phyloP scores from a whole-genome alignment of 2,888 invertebrate genomes.

The Ophion ventricosus region DNA sequence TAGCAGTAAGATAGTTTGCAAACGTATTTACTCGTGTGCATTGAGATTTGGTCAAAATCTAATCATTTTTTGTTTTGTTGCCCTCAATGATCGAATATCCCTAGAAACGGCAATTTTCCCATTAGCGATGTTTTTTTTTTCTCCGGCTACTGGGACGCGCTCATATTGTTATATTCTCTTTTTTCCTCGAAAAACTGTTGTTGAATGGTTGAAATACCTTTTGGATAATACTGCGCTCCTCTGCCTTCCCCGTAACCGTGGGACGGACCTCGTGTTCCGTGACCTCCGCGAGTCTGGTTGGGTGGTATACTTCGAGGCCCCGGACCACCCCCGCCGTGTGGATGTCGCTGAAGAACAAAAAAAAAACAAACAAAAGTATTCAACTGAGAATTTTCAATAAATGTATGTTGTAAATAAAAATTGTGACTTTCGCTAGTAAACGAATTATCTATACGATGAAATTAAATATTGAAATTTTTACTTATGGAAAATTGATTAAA shows the following conservation, averaged over 20 bases:
- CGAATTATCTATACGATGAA: no score
- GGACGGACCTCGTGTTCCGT: constrained; percentile 85
- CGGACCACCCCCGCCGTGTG: constrained; percentile 78
- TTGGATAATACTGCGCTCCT: constrained; percentile 89
- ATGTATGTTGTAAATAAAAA: not conserved
- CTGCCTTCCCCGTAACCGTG: constrained; percentile 89
- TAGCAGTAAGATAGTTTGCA: not conserved
- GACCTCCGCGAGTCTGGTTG: constrained; percentile 75
- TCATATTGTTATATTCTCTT: constrained; percentile 23
- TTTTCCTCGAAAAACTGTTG: not conserved
- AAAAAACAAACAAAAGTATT: constrained; percentile 25
- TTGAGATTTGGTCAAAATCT: not conserved
- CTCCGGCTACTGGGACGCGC: constrained; percentile 34
- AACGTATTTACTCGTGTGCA: not conserved
- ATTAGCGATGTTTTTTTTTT: constrained; percentile 36
- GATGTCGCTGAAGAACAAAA: constrained; percentile 81
- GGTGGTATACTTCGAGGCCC: constrained; percentile 80
- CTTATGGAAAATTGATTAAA: not conserved
- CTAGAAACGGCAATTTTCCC: constrained; percentile 58
- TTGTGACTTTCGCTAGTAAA: not conserved
- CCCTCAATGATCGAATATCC: constrained; percentile 27
- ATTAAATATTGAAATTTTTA: no score
- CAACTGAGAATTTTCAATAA: not conserved
- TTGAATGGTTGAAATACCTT: constrained; percentile 84
- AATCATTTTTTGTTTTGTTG: not conserved